These are phyloP conservation scores for Ictalurus furcatus DNA, from an alignment of 2,113 vertebrate species.

Conservation along the genomic window DNA sequence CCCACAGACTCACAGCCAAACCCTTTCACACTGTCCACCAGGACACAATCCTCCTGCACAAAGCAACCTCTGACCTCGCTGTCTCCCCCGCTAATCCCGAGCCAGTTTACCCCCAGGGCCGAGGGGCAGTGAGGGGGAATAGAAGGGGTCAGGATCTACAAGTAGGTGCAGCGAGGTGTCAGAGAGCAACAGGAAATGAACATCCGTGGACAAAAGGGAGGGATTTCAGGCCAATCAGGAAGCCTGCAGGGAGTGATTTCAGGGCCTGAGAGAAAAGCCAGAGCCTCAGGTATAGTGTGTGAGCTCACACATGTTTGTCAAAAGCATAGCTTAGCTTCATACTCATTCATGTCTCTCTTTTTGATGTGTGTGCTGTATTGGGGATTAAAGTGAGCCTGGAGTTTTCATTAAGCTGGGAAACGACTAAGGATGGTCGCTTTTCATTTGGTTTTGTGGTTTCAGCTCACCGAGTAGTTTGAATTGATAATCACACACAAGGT, in stretches of 20 bases:
- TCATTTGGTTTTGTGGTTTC: not conserved
- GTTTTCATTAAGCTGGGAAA: not conserved
- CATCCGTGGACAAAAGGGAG: conserved; percentile 64
- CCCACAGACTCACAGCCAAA: conserved; percentile 27
- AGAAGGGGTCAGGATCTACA: conserved; percentile 42
- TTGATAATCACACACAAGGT: not conserved
- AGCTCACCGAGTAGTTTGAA: not conserved
- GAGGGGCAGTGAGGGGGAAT: conserved; percentile 31
- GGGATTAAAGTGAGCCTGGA: not conserved
- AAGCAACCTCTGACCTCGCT: conserved; percentile 61
- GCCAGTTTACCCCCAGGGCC: conserved; percentile 37
- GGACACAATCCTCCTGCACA: conserved; percentile 52
- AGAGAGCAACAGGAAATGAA: conserved; percentile 74
- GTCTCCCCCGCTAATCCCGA: conserved; percentile 63
- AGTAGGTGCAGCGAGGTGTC: conserved; percentile 64
- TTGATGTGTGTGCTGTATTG: conserved; percentile 32
- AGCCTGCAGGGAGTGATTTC: conserved; percentile 55
- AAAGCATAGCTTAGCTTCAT: conserved; percentile 59
- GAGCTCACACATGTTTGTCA: conserved; percentile 45
- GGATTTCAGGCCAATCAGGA: conserved; percentile 65
- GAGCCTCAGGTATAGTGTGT: conserved; percentile 50
- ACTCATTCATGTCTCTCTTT: conserved; percentile 32
- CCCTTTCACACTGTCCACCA: conserved; percentile 48
- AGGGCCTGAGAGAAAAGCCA: conserved; percentile 48
- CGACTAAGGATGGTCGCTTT: not conserved